These are phyloP conservation scores for Chionomys nivalis DNA, from an alignment of 2,113 vertebrate species.

Conservation along the genomic window DNA sequence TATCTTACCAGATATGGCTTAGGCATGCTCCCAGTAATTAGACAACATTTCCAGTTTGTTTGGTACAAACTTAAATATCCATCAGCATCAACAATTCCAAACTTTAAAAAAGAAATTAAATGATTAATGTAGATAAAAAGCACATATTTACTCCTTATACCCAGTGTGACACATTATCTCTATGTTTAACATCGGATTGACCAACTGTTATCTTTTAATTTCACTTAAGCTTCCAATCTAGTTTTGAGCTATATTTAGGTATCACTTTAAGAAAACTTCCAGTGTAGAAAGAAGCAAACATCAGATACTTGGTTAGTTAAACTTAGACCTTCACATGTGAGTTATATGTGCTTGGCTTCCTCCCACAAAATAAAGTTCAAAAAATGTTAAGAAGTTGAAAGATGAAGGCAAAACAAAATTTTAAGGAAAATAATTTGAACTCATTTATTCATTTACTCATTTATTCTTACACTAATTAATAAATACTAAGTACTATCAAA, in stretches of 20 bases:
- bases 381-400: neutral
- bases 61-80: conserved; percentile 98
- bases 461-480: conserved; percentile 38
- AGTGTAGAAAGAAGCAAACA: conserved; percentile 20
- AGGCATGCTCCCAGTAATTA: conserved; percentile 90
- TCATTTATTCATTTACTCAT: neutral
- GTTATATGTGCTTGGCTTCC: neutral
- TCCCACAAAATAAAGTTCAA: neutral
- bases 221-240: neutral
- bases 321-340: neutral
- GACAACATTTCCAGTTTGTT: conserved; percentile 92
- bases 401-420: conserved; percentile 29
- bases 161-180: conserved; percentile 3
- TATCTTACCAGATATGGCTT: conserved; percentile 95
- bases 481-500: neutral
- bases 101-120: conserved; percentile 84
- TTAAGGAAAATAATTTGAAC: neutral
- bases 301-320: neutral
- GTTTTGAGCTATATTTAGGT: conserved; percentile 26
- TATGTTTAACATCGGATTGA: conserved; percentile 25
- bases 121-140: conserved; percentile 48
- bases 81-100: conserved; percentile 97
- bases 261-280: conserved; percentile 19
- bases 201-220: conserved; percentile 25
- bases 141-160: neutral